These are phyloP conservation scores for Australoheros scitulus DNA, from an alignment of 2,113 vertebrate species.

Conservation along the genomic window DNA sequence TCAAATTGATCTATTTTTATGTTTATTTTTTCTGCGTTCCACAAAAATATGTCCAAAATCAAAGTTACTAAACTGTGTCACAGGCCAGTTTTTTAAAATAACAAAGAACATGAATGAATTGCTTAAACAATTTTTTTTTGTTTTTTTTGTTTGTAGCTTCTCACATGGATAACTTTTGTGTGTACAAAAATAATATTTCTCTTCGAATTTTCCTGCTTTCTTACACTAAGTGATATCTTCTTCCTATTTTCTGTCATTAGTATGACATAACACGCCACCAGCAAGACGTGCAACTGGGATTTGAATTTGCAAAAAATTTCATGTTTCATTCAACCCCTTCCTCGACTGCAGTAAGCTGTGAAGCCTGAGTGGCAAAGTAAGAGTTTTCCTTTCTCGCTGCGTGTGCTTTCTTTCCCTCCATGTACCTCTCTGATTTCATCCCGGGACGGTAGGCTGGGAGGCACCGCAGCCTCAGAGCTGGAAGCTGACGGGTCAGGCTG, in stretches of 20 bases:
- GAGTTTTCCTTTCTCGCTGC: slow-evolving; percentile 36
- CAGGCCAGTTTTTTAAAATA: too few species aligned
- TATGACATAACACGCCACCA: slow-evolving; percentile 9
- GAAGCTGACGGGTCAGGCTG: slow-evolving; percentile 27
- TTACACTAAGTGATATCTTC: background rate
- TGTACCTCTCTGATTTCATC: slow-evolving; percentile 28
- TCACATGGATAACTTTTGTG: background rate
- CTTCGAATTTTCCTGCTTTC: background rate
- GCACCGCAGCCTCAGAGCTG: slow-evolving; percentile 20
- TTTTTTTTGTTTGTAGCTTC: background rate
- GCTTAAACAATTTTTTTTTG: background rate
- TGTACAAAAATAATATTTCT: background rate
- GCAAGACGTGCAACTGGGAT: background rate
- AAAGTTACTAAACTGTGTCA: background rate
- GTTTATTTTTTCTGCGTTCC: background rate
- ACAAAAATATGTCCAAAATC: background rate
- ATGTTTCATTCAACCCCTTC: slow-evolving; percentile 33
- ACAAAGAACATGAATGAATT: background rate
- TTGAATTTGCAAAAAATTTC: background rate
- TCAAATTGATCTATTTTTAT: background rate
- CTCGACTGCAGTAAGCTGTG: slow-evolving; percentile 38
- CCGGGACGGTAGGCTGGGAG: slow-evolving; percentile 46
- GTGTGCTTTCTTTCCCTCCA: slow-evolving; percentile 24
- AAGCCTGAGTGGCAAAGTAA: slow-evolving; percentile 41
- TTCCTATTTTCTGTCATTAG: background rate